These are phyloP conservation scores for Ischnura elegans DNA, from an alignment of 2,888 invertebrate genomes.

Conservation along the genomic window DNA sequence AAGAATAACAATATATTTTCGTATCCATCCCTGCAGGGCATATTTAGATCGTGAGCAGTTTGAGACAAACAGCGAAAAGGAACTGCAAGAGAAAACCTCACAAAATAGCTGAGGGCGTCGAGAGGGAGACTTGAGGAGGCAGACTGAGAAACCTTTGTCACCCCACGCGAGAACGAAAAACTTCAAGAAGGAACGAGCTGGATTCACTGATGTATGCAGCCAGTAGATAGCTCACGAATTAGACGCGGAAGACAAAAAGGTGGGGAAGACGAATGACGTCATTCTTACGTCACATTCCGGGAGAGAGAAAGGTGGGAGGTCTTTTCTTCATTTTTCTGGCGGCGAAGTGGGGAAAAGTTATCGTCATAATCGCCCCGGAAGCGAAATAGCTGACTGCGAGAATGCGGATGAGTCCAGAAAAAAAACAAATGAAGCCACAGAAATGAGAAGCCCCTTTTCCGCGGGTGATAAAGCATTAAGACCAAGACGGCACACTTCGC, in stretches of 20 bases:
- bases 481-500: not conserved
- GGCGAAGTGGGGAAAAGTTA: not conserved
- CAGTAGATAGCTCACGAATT: too few relatives aligned
- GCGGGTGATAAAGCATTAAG: not conserved
- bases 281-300: not conserved
- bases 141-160: too few relatives aligned
- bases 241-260: not conserved
- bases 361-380: slow-evolving; percentile 1
- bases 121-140: too few relatives aligned
- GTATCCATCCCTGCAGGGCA: too few relatives aligned
- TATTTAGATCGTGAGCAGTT: not conserved
- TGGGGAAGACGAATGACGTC: not conserved
- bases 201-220: too few relatives aligned
- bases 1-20: too few relatives aligned
- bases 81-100: not conserved
- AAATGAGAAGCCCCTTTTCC: not conserved
- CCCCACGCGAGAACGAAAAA: too few relatives aligned
- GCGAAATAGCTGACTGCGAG: not conserved
- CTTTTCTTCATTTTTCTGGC: not conserved
- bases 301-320: too few relatives aligned
- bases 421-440: not conserved
- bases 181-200: too few relatives aligned
- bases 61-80: not conserved
- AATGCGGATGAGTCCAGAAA: not conserved
- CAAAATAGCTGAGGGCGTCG: not conserved